Percentiles rank a stretch among this genome's conserved stretches.
phyloP scores from a whole-genome alignment of 2,797 vertebrate species.

The Uromys caudimaculatus region DNA sequence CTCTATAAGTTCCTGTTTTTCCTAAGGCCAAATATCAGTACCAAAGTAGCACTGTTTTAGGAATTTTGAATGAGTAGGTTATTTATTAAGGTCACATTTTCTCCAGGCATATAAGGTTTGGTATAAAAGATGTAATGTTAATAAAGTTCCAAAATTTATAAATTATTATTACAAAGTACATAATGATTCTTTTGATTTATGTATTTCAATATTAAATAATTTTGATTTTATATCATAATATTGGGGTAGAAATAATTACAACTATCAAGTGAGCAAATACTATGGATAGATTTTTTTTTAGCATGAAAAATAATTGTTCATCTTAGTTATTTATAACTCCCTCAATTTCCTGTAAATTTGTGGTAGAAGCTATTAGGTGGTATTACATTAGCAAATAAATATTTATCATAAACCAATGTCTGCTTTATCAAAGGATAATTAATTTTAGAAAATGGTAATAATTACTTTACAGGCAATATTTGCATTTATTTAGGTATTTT shows the following conservation, averaged over 20 bases:
- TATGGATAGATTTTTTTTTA: background rate
- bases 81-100: background rate
- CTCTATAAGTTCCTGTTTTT: background rate
- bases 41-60: background rate
- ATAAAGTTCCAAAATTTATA: background rate
- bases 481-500: background rate
- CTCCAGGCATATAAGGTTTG: background rate
- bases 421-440: background rate
- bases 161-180: background rate
- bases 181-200: background rate
- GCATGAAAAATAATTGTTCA: background rate
- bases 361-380: background rate
- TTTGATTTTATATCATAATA: background rate
- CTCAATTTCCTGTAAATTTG: background rate
- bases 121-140: background rate
- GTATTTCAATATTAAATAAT: background rate
- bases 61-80: background rate
- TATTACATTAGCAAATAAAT: background rate
- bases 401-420: background rate
- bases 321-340: background rate
- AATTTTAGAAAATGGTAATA: background rate
- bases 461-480: background rate
- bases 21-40: background rate
- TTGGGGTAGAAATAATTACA: background rate
- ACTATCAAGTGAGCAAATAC: constrained; percentile 11